Percentiles rank a stretch among this genome's conserved stretches.
These are phyloP conservation scores for Sphaeramia orbicularis DNA, from an alignment of 2,797 vertebrate species.

Conservation along the genomic window DNA sequence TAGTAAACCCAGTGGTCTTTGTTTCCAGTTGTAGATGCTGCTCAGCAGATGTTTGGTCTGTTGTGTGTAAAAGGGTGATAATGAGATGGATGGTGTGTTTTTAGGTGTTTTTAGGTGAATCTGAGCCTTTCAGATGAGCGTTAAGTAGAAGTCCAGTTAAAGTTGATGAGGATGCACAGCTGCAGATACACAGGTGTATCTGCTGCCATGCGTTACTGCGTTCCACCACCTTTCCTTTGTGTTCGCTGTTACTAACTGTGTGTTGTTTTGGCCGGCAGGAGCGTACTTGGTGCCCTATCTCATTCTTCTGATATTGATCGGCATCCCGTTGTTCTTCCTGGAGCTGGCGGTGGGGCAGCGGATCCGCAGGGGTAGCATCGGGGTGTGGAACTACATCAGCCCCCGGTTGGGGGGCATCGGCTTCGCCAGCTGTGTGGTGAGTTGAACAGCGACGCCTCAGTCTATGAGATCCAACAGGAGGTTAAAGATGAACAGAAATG, in stretches of 20 bases:
- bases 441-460: conserved; percentile 60
- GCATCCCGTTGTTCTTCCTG: conserved; percentile 98
- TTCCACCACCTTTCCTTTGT: neutral
- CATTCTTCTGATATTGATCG: conserved; percentile 92
- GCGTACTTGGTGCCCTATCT: conserved; percentile 97
- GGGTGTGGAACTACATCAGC: conserved; percentile 99
- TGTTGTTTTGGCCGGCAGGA: conserved; percentile 79
- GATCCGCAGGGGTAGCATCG: conserved; percentile 96
- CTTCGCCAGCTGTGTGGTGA: conserved; percentile 96
- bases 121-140: conserved; percentile 9
- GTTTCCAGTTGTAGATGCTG: no score
- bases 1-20: no score
- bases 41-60: conserved; percentile 17
- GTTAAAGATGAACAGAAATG: neutral
- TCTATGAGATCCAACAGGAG: neutral
- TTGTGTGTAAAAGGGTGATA: neutral
- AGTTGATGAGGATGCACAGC: neutral
- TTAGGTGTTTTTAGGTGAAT: conserved; percentile 9
- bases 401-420: conserved; percentile 96
- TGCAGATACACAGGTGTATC: neutral
- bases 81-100: conserved; percentile 5
- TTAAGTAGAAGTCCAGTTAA: conserved; percentile 5
- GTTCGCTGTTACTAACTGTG: neutral
- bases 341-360: conserved; percentile 97
- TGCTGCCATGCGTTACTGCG: neutral